Conservation (phyloP, 2,113 vertebrate species). For the Arizona elegans region DNA sequence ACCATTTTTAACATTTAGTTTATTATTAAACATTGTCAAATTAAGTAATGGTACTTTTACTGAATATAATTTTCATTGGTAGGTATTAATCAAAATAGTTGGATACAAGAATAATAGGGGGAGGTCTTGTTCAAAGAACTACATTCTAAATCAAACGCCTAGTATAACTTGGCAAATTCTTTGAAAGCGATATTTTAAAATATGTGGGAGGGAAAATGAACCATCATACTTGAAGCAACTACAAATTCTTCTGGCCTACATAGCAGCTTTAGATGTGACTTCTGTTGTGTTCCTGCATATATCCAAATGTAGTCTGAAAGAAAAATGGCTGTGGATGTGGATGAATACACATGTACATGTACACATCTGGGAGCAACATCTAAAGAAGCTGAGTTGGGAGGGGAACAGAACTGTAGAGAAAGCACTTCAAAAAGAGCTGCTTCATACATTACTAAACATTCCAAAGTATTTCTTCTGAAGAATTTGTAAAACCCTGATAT, state of each 20-base stretch:
- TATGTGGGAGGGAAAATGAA: not conserved
- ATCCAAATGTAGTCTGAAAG: not conserved
- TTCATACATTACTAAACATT: not conserved
- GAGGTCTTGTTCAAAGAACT: not conserved
- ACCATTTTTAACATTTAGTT: not conserved
- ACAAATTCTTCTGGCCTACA: not conserved
- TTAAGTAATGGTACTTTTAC: not conserved
- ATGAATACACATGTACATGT: not conserved
- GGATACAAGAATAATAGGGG: not conserved
- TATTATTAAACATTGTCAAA: not conserved
- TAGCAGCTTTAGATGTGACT: not conserved
- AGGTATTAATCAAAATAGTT: not conserved
- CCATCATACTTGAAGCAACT: not conserved
- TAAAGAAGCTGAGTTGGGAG: not conserved
- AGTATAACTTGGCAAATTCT: not conserved
- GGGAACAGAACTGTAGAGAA: not conserved
- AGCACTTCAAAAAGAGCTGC: not conserved
- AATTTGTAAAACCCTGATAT: not conserved
- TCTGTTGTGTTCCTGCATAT: not conserved
- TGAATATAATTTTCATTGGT: rapidly evolving
- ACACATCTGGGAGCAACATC: not conserved
- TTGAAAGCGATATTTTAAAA: not conserved
- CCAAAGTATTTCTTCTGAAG: not conserved
- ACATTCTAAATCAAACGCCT: not conserved
- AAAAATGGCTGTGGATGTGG: not conserved